These are phyloP conservation scores for Diploscapter pachys DNA, from an alignment of 1,140 invertebrate genomes.

Conservation along the genomic window DNA sequence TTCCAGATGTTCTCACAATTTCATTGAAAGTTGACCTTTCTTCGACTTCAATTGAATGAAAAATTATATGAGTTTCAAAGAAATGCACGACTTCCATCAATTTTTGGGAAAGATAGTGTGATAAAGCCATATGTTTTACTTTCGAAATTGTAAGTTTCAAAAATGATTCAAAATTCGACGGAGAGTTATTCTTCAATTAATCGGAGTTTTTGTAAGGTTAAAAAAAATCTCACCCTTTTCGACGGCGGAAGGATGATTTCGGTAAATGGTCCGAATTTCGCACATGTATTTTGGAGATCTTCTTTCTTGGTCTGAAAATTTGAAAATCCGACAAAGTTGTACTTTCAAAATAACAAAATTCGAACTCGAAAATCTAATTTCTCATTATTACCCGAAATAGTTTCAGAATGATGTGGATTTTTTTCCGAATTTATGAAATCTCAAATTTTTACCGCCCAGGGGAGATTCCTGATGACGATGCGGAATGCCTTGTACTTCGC, in stretches of 20 bases:
- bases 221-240: slow-evolving; percentile 12
- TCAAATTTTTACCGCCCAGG: slow-evolving; percentile 21
- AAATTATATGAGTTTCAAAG: not conserved
- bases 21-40: too few relatives aligned
- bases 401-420: too few relatives aligned
- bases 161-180: not conserved
- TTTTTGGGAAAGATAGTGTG: too few relatives aligned
- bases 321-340: not conserved
- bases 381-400: too few relatives aligned
- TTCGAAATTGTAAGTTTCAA: not conserved
- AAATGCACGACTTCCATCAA: not conserved
- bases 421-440: too few relatives aligned
- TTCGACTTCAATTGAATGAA: too few relatives aligned
- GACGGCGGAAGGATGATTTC: slow-evolving; percentile 29
- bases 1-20: not conserved
- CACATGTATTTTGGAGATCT: slow-evolving; percentile 31
- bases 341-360: too few relatives aligned
- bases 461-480: slow-evolving; percentile 35
- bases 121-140: too few relatives aligned
- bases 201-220: not conserved
- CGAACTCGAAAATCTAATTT: too few relatives aligned
- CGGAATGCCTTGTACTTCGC: slow-evolving; percentile 26
- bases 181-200: not conserved
- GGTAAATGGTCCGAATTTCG: slow-evolving; percentile 25
- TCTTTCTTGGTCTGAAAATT: slow-evolving; percentile 29